Conservation (phyloP, 1,140 invertebrate genomes). For the Scaptomyza graminum region DNA sequence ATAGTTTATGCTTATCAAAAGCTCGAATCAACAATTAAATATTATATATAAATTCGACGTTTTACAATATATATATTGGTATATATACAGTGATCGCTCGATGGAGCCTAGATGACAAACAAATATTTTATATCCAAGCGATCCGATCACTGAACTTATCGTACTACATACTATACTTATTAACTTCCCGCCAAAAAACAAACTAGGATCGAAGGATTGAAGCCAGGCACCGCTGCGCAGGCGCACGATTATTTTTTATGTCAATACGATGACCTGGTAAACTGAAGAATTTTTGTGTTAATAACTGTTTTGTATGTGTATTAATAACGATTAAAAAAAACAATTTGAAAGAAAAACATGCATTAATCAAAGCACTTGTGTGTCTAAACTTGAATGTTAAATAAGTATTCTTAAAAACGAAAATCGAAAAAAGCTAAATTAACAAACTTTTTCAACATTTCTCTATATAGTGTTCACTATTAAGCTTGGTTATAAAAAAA, state of each 20-base stretch:
- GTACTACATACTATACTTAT: conserved; percentile 27
- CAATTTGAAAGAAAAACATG: not conserved
- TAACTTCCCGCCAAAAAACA: conserved; percentile 42
- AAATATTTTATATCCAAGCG: not conserved
- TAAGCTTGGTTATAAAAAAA: conserved; percentile 7
- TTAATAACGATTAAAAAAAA: conserved; percentile 11
- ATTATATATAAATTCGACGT: conserved; percentile 37
- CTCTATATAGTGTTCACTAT: conserved; percentile 13
- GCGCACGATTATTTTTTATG: conserved; percentile 60
- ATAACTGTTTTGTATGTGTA: conserved; percentile 62
- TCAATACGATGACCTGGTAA: conserved; percentile 39
- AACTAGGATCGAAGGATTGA: conserved; percentile 51
- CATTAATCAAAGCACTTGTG: conserved; percentile 22
- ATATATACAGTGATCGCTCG: conserved; percentile 1
- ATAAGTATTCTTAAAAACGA: conserved; percentile 36
- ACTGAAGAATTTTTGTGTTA: conserved; percentile 42
- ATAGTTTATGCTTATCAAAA: conserved; percentile 57
- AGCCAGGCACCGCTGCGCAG: conserved; percentile 70
- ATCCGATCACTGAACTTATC: not conserved
- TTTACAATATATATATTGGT: conserved; percentile 25
- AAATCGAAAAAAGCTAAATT: conserved; percentile 26
- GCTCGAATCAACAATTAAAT: conserved; percentile 68
- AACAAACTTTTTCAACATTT: conserved; percentile 17
- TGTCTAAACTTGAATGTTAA: conserved; percentile 28
- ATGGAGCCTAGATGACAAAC: no score